Conservation (phyloP, 2,888 invertebrate genomes). For the Eudemis profundana region DNA sequence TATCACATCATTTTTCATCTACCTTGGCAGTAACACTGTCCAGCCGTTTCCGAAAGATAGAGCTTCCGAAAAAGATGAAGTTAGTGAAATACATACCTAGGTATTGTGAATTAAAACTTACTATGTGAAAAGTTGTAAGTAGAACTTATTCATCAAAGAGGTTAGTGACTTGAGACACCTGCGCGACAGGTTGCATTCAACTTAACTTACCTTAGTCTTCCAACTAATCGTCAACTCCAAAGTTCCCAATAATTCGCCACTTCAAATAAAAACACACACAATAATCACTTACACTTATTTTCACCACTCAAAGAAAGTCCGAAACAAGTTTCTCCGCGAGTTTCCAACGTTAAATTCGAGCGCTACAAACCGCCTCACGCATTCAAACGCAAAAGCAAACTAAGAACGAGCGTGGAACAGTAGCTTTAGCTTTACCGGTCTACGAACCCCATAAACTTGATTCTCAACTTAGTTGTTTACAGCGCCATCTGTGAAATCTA, state of each 20-base stretch:
- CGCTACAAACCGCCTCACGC: constrained; percentile 56
- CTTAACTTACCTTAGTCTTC: constrained; percentile 69
- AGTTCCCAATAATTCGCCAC: constrained; percentile 51
- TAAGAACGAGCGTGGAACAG: constrained; percentile 50
- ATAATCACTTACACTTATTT: constrained; percentile 60
- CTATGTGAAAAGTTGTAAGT: constrained; percentile 46
- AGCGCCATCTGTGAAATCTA: constrained; percentile 40
- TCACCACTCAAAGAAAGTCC: constrained; percentile 64
- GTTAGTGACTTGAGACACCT: constrained; percentile 83
- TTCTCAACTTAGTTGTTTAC: constrained; percentile 31
- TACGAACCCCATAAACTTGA: constrained; percentile 45
- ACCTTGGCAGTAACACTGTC: too few relatives aligned
- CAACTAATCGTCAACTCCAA: constrained; percentile 53
- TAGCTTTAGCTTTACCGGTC: constrained; percentile 34
- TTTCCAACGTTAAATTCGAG: constrained; percentile 58
- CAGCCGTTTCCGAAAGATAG: too few relatives aligned
- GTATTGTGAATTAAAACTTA: constrained; percentile 24
- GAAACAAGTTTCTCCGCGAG: constrained; percentile 76
- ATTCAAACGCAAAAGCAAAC: constrained; percentile 67
- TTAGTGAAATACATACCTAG: background rate
- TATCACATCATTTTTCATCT: too few relatives aligned
- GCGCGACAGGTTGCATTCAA: constrained; percentile 81
- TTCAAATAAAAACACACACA: constrained; percentile 55
- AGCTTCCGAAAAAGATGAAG: background rate
- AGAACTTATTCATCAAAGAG: constrained; percentile 63